Evolutionary conservation across 2,113 vertebrate genomes (phyloP).

Genomic region (Podocnemis expansa): DNA sequence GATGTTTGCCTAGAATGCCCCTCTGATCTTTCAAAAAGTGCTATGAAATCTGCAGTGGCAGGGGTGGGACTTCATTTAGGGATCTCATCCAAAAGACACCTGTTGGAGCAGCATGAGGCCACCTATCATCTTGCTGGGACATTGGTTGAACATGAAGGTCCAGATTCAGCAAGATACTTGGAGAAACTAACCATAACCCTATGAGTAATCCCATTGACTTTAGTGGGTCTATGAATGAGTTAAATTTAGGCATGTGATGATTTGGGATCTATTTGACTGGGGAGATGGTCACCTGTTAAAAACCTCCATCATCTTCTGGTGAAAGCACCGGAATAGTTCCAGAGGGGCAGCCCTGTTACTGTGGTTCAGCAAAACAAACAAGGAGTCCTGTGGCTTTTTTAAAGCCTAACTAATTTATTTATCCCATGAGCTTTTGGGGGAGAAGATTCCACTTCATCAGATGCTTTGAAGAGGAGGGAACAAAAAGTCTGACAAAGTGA

Average conservation of each 20-base stretch:
- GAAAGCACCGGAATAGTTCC: background rate
- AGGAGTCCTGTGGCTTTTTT: too few relatives aligned
- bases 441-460: too few relatives aligned
- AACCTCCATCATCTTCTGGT: fast-evolving
- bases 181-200: background rate
- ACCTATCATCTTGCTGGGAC: background rate
- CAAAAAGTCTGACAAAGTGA: too few relatives aligned
- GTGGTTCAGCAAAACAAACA: too few relatives aligned
- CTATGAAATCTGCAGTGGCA: fast-evolving
- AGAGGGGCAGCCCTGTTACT: too few relatives aligned
- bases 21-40: background rate
- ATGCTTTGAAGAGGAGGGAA: too few relatives aligned
- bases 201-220: background rate
- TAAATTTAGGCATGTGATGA: background rate
- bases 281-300: fast-evolving
- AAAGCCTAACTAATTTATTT: too few relatives aligned
- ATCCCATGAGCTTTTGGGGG: too few relatives aligned
- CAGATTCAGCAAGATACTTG: background rate
- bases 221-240: background rate
- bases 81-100: too few relatives aligned
- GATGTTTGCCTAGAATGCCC: background rate
- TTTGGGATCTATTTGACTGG: background rate
- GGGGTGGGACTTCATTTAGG: background rate
- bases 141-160: background rate
- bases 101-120: background rate